Conservation (phyloP, 2,888 invertebrate species). For the Blomia tropicalis region DNA sequence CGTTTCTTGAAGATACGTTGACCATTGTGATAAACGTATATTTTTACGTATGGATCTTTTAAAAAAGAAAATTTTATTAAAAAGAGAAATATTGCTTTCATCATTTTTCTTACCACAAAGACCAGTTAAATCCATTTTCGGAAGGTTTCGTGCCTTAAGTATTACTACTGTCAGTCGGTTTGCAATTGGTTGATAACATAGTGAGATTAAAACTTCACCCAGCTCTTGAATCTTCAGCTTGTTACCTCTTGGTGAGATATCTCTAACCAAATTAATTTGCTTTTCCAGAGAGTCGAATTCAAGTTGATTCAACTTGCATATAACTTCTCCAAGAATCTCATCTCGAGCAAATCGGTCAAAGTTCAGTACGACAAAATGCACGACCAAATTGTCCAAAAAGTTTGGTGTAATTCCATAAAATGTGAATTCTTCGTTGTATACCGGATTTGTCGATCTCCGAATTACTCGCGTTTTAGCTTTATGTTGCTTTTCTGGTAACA, state of each 20-base stretch:
- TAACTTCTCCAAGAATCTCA: slow-evolving; percentile 93
- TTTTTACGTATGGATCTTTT: slow-evolving; percentile 85
- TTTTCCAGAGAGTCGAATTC: slow-evolving; percentile 35
- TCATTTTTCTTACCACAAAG: slow-evolving; percentile 55
- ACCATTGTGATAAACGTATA: slow-evolving; percentile 90
- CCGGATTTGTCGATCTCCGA: slow-evolving; percentile 83
- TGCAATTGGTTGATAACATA: slow-evolving; percentile 95
- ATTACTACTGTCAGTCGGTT: slow-evolving; percentile 88
- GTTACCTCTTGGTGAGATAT: slow-evolving; percentile 77
- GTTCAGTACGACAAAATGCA: slow-evolving; percentile 73
- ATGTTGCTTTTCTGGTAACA: slow-evolving; percentile 68
- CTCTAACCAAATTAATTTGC: slow-evolving; percentile 60
- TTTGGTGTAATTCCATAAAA: slow-evolving; percentile 82
- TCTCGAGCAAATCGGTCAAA: slow-evolving; percentile 95
- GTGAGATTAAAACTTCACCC: slow-evolving; percentile 81
- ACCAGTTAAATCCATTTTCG: slow-evolving; percentile 94
- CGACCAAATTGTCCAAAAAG: slow-evolving; percentile 70
- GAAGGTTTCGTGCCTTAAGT: slow-evolving; percentile 86
- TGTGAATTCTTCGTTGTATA: slow-evolving; percentile 96
- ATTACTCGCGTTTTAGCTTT: slow-evolving; percentile 80
- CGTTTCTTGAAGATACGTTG: slow-evolving; percentile 97
- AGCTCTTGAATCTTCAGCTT: slow-evolving; percentile 85
- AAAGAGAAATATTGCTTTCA: too few relatives aligned
- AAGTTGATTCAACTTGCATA: slow-evolving; percentile 43
- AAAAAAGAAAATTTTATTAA: background rate